Evolutionary conservation across 2,113 vertebrate species (phyloP).

Genomic region (Helogale parvula): DNA sequence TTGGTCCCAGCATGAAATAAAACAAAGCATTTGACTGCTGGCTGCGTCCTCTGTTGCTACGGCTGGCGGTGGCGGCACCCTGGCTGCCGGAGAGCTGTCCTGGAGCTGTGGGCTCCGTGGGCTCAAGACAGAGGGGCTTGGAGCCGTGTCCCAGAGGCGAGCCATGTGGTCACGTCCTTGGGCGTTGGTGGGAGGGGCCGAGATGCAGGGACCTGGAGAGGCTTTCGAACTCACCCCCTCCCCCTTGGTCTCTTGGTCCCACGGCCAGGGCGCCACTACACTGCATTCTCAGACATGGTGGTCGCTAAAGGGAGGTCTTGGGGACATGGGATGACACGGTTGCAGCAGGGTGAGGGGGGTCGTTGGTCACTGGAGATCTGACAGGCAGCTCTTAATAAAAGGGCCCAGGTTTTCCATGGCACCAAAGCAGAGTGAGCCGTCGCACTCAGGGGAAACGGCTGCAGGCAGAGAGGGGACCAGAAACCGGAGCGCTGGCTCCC

Average conservation of each 20-base stretch:
- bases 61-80: neutral
- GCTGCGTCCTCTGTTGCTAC: fast-evolving
- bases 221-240: fast-evolving
- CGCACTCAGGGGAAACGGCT: fast-evolving
- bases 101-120: fast-evolving
- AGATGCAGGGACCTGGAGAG: neutral
- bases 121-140: neutral
- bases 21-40: conserved; percentile 47
- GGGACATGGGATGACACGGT: fast-evolving
- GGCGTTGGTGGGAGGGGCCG: neutral
- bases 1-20: conserved; percentile 86
- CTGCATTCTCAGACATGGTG: neutral
- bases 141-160: neutral
- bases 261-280: fast-evolving
- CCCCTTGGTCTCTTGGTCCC: neutral
- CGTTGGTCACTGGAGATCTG: neutral
- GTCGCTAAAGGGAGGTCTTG: too few relatives aligned
- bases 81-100: too few relatives aligned
- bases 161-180: fast-evolving
- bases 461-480: neutral
- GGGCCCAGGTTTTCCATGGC: neutral
- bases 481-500: fast-evolving
- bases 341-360: neutral
- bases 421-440: neutral
- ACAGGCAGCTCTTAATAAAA: neutral